Evolutionary conservation across 2,113 vertebrate genomes (phyloP).

Genomic region (Siniperca knerii): DNA sequence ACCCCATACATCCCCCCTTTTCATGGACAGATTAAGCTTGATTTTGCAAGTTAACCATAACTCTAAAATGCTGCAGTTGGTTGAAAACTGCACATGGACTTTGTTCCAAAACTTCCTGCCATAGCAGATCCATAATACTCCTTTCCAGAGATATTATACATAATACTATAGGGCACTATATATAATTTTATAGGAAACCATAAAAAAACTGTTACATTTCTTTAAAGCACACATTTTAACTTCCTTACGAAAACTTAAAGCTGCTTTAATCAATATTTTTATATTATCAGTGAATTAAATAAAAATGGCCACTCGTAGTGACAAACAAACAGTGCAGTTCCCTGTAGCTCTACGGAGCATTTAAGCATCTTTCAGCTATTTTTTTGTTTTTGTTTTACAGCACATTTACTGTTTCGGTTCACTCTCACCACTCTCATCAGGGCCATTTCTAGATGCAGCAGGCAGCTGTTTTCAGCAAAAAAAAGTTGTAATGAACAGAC

Average conservation of each 20-base stretch:
- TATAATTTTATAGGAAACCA: neutral
- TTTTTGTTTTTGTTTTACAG: neutral
- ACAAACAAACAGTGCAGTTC: neutral
- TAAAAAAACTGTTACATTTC: neutral
- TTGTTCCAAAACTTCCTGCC: neutral
- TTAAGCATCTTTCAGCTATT: neutral
- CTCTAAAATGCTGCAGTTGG: neutral
- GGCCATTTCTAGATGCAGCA: neutral
- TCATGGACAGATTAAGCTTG: slow-evolving; percentile 8
- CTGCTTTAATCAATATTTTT: neutral
- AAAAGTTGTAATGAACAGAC: neutral
- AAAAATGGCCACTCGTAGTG: neutral
- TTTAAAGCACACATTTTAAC: neutral
- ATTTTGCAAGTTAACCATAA: neutral
- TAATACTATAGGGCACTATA: neutral
- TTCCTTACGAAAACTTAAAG: neutral
- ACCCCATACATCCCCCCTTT: neutral
- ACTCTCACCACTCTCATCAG: too few species aligned
- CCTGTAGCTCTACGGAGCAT: neutral
- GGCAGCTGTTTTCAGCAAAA: neutral
- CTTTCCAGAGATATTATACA: neutral
- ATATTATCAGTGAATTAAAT: neutral
- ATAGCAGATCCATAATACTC: neutral
- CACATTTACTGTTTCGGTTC: neutral
- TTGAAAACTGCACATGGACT: neutral